phyloP scores from a whole-genome alignment of 2,113 vertebrate genomes.

The Pterocles orientalis region DNA sequence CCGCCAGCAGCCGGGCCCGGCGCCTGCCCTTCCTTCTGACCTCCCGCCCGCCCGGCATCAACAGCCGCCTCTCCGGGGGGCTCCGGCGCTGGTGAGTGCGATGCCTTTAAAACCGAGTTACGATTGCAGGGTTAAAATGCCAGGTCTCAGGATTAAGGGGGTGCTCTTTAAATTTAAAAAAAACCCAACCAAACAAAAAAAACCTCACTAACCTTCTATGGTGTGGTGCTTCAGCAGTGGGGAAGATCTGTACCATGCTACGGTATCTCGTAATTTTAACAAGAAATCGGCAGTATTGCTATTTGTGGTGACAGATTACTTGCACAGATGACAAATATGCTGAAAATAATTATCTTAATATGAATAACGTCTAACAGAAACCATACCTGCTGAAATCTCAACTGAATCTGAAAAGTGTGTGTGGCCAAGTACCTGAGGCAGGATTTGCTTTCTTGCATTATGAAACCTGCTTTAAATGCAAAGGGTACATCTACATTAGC shows the following conservation, averaged over 20 bases:
- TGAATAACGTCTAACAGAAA: background rate
- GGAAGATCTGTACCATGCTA: fast-evolving
- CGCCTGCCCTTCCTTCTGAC: background rate
- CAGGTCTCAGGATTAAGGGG: fast-evolving
- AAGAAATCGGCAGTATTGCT: background rate
- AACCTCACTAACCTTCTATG: no score
- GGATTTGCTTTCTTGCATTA: background rate
- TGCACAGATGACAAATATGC: background rate
- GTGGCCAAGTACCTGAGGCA: background rate
- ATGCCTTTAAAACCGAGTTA: fast-evolving
- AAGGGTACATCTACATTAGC: background rate
- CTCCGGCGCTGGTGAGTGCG: background rate
- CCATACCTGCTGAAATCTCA: background rate
- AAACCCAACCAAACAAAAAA: no score
- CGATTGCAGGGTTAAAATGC: fast-evolving
- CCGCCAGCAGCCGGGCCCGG: fast-evolving
- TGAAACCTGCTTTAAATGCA: background rate
- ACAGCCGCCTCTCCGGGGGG: no score
- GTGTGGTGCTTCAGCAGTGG: fast-evolving
- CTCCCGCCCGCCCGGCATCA: fast-evolving
- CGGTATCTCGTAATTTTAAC: fast-evolving
- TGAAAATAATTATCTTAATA: background rate
- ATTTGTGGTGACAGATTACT: background rate
- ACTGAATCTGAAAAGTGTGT: background rate
- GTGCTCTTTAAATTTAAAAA: background rate